These are phyloP conservation scores for Oxystoma pomonae DNA, from an alignment of 2,888 invertebrate genomes.

Conservation along the genomic window DNA sequence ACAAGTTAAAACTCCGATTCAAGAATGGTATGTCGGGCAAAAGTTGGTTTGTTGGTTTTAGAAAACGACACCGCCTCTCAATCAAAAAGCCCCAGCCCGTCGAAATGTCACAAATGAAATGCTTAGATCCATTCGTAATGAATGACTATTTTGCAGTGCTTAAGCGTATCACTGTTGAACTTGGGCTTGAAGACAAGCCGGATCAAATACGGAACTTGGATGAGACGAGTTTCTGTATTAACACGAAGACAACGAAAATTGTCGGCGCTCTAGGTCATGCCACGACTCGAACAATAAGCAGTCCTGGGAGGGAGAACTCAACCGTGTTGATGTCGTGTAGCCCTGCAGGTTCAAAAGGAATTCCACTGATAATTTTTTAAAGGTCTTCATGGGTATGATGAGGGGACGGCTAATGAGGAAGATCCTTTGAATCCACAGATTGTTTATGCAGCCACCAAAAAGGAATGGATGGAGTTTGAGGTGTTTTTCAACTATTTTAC, in stretches of 20 bases:
- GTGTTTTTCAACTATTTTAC: conserved; percentile 37
- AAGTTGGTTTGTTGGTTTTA: conserved; percentile 11
- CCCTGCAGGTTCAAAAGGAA: not conserved
- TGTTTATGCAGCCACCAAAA: conserved; percentile 19
- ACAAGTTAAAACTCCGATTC: not conserved
- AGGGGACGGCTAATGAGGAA: not conserved
- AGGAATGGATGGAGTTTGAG: conserved; percentile 33
- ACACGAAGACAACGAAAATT: not conserved
- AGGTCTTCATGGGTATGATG: not conserved
- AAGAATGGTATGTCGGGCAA: conserved; percentile 2
- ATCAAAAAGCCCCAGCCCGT: not conserved
- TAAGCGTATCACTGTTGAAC: too few relatives aligned
- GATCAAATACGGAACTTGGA: not conserved
- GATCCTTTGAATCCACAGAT: conserved; percentile 11
- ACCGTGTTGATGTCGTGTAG: not conserved
- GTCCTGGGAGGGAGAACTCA: not conserved
- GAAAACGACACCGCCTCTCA: conserved; percentile 1
- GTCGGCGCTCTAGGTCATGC: not conserved
- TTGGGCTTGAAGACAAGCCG: too few relatives aligned
- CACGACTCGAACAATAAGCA: not conserved
- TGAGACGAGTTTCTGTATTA: not conserved
- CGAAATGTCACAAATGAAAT: not conserved
- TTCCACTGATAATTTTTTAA: conserved; percentile 1
- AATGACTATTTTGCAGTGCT: not conserved
- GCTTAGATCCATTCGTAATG: not conserved